phyloP scores from a whole-genome alignment of 2,113 vertebrate genomes.

The Suricata suricatta region DNA sequence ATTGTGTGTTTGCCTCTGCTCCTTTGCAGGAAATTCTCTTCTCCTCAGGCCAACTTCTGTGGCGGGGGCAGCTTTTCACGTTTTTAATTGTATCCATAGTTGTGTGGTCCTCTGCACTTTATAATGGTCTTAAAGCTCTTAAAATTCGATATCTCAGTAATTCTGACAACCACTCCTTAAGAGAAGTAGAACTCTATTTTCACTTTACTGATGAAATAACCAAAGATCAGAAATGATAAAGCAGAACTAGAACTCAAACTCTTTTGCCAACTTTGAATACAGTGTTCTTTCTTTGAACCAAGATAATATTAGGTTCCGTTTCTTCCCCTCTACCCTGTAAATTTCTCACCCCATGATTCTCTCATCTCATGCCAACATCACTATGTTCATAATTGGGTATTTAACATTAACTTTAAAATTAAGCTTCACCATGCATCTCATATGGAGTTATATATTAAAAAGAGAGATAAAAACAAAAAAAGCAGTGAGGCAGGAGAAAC shows the following conservation, averaged over 20 bases:
- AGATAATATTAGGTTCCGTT: not conserved
- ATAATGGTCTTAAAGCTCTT: not conserved
- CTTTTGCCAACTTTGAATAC: not conserved
- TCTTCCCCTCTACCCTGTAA: not conserved
- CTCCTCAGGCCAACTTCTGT: not conserved
- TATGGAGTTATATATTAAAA: not conserved
- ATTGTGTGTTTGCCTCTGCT: not conserved
- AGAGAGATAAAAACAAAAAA: not conserved
- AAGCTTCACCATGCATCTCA: not conserved
- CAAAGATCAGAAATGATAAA: not conserved
- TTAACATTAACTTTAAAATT: slow-evolving; percentile 7
- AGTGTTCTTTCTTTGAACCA: not conserved
- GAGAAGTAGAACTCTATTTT: not conserved
- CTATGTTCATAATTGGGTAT: not conserved
- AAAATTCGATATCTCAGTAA: not conserved
- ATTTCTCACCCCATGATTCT: not conserved
- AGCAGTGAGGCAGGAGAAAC: not conserved
- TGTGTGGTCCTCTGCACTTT: not conserved
- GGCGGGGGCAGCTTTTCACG: not conserved
- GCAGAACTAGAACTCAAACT: not conserved
- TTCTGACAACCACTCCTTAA: not conserved
- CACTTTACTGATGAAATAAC: not conserved
- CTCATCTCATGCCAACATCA: not conserved
- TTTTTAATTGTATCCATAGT: not conserved
- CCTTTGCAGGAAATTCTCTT: not conserved